phyloP scores from a whole-genome alignment of 2,797 vertebrate species.

The Garrulus glandarius region DNA sequence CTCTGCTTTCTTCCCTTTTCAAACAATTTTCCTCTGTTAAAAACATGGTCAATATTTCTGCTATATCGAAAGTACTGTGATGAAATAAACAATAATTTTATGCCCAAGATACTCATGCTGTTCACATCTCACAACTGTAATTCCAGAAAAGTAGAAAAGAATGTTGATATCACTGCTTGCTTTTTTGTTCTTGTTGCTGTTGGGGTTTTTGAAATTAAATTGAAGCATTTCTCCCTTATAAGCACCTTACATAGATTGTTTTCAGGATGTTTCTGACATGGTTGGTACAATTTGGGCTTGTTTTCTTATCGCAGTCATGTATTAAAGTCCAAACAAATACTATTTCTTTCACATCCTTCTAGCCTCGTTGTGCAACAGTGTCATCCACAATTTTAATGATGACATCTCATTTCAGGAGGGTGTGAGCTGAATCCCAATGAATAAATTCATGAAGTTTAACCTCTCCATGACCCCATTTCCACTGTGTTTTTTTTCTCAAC shows the following conservation, averaged over 20 bases:
- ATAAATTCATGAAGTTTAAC: conserved; percentile 72
- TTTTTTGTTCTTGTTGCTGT: not conserved
- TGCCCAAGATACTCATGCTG: not conserved
- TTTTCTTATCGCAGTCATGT: not conserved
- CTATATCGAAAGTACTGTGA: not conserved
- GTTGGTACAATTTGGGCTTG: not conserved
- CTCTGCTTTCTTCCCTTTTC: not conserved
- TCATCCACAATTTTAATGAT: conserved; percentile 54
- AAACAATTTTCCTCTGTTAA: not conserved
- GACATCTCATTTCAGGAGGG: conserved; percentile 56
- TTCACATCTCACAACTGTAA: not conserved
- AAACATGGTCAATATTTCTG: rapidly evolving
- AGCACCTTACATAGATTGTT: not conserved
- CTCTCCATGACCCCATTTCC: conserved; percentile 42
- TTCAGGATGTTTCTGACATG: not conserved
- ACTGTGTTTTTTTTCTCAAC: not conserved
- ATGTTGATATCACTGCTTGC: not conserved
- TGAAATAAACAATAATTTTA: not conserved
- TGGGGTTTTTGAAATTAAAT: not conserved
- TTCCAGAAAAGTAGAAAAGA: not conserved
- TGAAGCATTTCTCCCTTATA: not conserved
- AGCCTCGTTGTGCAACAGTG: not conserved
- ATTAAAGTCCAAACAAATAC: not conserved
- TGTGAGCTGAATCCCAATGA: conserved; percentile 54
- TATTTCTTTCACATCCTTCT: not conserved